Evolutionary conservation across 2,888 invertebrate species (phyloP), one percentile per base, ranked within the genome.

Genomic region (Drosophila aldrichi): DNA sequence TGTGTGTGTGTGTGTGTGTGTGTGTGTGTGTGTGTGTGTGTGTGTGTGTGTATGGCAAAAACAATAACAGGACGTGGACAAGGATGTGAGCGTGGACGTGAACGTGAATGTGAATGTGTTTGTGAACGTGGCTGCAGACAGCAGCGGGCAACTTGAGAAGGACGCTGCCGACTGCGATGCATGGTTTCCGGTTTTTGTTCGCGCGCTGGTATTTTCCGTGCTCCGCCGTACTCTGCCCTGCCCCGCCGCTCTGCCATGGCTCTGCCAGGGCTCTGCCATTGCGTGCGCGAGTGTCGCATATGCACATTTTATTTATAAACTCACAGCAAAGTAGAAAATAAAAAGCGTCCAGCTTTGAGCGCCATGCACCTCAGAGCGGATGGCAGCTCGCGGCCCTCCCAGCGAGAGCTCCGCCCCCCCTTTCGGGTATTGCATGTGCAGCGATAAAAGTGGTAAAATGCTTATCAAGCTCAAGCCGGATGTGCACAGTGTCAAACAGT

Each of bases 241-340:
- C 36, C 36, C 16, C 36, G 16, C 36, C 16, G 36, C 6, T 14
- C 16, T 36, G 5, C 40, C 40, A 29, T n/a, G n/a, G 20, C 20
- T 22, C 20, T 22, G 20, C 20, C 20, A 22, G 14, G 38, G 25
- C 40, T 14, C 40, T 14, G 22, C 60, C 66, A 64, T 83, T 88
- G 80, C 82, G 85, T 86, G 89, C 73, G 46, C 85, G 67, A 77
- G 80, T 89, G 88, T 89, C 81, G 73, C 82, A 83, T 78, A 85
- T 89, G 88, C 84, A 88, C 88, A 84, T 86, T 88, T 86, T 86
- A 86, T 86, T 86, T 86, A 86, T 88, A 86, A 86, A 89, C 88
- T 81, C 72, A 55, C 76, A 63, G 67, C 67, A 77, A 82, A 83
- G 85, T 87, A 75, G 63, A 73, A 71, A 68, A 84, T 72, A 74